phyloP scores from a whole-genome alignment of 2,888 invertebrate genomes.

The Erebia aethiops region DNA sequence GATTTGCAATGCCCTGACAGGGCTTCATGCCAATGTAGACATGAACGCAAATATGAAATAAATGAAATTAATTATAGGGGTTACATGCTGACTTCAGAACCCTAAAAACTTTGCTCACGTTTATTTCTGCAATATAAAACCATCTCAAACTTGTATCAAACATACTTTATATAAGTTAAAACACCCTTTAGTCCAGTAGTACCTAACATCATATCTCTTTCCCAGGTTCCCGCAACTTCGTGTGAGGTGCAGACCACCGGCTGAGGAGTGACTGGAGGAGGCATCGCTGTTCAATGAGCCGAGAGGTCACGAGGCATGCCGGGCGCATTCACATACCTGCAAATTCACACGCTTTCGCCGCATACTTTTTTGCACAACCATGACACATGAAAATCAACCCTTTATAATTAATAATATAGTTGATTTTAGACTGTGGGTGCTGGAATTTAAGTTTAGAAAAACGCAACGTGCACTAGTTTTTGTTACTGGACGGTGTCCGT shows the following conservation, averaged over 20 bases:
- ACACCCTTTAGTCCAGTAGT: neutral
- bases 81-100: no score
- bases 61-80: no score
- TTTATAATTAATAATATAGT: neutral
- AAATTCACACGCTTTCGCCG: constrained; percentile 48
- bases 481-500: constrained; percentile 37
- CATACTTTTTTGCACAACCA: constrained; percentile 21
- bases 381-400: constrained; percentile 2
- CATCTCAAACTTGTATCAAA: no score
- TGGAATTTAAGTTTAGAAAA: constrained; percentile 20
- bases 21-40: no score
- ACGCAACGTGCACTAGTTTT: constrained; percentile 46
- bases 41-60: no score
- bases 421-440: neutral
- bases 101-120: no score
- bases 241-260: constrained; percentile 66
- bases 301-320: constrained; percentile 52
- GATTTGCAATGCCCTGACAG: no score
- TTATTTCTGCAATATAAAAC: no score
- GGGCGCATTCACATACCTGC: constrained; percentile 35
- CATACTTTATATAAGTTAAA: no score
- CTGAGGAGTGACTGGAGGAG: constrained; percentile 40
- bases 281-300: constrained; percentile 68
- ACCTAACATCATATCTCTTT: constrained; percentile 19
- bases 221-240: constrained; percentile 45